Evolutionary conservation across 2,113 vertebrate genomes (phyloP).

Genomic region (Festucalex cinctus): DNA sequence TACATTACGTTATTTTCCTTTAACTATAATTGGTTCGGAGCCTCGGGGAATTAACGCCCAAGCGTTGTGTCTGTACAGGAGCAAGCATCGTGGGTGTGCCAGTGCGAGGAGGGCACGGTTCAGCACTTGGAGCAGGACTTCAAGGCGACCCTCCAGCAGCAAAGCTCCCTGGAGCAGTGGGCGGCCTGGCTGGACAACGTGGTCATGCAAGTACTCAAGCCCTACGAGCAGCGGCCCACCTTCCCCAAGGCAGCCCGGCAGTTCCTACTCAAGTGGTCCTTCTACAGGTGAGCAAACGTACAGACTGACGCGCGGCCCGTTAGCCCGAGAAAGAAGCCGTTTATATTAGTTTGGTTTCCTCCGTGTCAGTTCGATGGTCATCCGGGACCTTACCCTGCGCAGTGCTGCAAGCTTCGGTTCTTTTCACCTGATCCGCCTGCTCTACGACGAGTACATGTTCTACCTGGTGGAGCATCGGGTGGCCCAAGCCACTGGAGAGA

Average conservation of each 20-base stretch:
- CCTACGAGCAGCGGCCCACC: slow-evolving; percentile 85
- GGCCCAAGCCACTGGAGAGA: slow-evolving; percentile 91
- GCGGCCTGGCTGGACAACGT: slow-evolving; percentile 92
- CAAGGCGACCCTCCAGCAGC: slow-evolving; percentile 94
- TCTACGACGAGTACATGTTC: slow-evolving; percentile 99
- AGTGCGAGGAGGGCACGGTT: slow-evolving; percentile 93
- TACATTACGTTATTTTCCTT: no score
- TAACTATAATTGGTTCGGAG: no score
- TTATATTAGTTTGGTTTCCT: not conserved
- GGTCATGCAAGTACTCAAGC: slow-evolving; percentile 90
- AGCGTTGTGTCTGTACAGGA: slow-evolving; percentile 71
- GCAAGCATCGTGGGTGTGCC: slow-evolving; percentile 98
- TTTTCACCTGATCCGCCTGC: slow-evolving; percentile 96
- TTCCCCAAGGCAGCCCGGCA: slow-evolving; percentile 93
- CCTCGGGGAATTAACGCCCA: not conserved
- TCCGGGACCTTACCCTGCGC: slow-evolving; percentile 93
- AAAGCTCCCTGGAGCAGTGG: slow-evolving; percentile 98
- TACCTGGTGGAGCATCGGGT: slow-evolving; percentile 97
- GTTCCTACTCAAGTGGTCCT: slow-evolving; percentile 98
- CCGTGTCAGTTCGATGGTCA: slow-evolving; percentile 90
- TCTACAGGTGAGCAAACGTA: slow-evolving; percentile 82
- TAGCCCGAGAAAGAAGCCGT: not conserved
- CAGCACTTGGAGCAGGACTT: slow-evolving; percentile 97
- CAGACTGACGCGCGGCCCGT: not conserved
- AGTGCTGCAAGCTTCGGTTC: slow-evolving; percentile 97